Evolutionary conservation across 2,113 vertebrate species (phyloP), one percentile per base, ranked within the genome.

Genomic region (Tringa solitaria): DNA sequence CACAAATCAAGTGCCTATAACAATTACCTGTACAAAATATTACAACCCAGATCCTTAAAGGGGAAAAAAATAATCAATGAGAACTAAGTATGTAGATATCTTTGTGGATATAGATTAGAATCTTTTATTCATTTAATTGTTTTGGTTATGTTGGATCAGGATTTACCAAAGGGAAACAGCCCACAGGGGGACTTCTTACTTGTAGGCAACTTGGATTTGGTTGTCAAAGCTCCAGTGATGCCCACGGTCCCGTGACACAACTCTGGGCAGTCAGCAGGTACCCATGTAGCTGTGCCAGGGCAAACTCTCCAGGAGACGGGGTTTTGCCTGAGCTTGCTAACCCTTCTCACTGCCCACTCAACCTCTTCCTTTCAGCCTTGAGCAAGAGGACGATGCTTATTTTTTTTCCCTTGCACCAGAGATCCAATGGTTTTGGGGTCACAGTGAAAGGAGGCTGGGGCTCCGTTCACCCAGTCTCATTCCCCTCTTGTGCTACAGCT

Each of bases 221-320:
- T 4, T 48, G 33, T 14, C 60, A 26, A 22, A 68, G 53, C 46
- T 41, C 35, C n/a, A 22, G 37, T 1, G 28, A 53, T 46, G 45
- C 30, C 46, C 33, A 1, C 0, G 4, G 17, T 35, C 24, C 32
- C 2, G 12, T 5, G 41, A 32, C 14, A 19, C 1, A 1, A 3
- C 11, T 3, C 61, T 16, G 32, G 50, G 15, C 65, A 18, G 23
- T 8, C n/a, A 7, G 13, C 1, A 1, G 2, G 26, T 19, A 59
- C 37, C 2, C 0, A 2, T 4, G 9, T 10, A 57, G 48, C 30
- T 22, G 5, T 7, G 18, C n/a, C 60, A 53, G 67, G 37, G 16
- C 33, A 60, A 53, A 27, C 12, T 51, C 10, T 14, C 33, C 45
- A 22, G 45, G 30, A 59, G 16, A 14, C 4, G 2, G 8, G 3